phyloP scores from a whole-genome alignment of 2,113 vertebrate species.

The Fulmarus glacialis region DNA sequence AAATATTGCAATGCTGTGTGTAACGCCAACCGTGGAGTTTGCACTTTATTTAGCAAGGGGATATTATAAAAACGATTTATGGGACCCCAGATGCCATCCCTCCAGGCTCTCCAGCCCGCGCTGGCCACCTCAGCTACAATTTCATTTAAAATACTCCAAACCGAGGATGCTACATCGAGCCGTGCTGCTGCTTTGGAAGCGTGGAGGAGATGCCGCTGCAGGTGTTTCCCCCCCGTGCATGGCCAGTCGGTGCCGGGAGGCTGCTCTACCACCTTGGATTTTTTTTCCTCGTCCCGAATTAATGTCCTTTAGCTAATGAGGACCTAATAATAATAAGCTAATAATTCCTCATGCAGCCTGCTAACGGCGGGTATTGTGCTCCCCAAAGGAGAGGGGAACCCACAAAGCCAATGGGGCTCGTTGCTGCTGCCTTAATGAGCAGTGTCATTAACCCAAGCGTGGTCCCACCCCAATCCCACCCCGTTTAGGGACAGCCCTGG shows the following conservation, averaged over 20 bases:
- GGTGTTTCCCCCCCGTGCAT: rapidly evolving
- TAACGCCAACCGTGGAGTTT: rapidly evolving
- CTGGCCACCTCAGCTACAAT: neutral
- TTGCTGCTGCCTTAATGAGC: neutral
- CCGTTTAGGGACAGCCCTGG: neutral
- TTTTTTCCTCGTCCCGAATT: neutral
- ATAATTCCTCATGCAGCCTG: neutral
- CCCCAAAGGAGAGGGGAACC: neutral
- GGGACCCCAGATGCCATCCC: rapidly evolving
- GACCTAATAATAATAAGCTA: no score
- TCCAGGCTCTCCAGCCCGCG: neutral
- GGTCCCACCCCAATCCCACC: neutral
- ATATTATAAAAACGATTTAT: neutral
- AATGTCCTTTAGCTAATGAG: neutral
- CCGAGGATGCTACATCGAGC: neutral
- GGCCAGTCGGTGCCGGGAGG: rapidly evolving
- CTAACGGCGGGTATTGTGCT: neutral
- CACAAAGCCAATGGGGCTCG: rapidly evolving
- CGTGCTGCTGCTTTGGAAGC: rapidly evolving
- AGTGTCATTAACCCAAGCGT: rapidly evolving
- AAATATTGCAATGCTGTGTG: neutral
- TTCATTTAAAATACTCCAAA: neutral
- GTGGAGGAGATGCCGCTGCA: neutral
- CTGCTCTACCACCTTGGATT: neutral
- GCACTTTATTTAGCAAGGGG: neutral